Base-by-base conservation (phyloP, 2,113 vertebrate genomes). In the Uria lomvia region DNA sequence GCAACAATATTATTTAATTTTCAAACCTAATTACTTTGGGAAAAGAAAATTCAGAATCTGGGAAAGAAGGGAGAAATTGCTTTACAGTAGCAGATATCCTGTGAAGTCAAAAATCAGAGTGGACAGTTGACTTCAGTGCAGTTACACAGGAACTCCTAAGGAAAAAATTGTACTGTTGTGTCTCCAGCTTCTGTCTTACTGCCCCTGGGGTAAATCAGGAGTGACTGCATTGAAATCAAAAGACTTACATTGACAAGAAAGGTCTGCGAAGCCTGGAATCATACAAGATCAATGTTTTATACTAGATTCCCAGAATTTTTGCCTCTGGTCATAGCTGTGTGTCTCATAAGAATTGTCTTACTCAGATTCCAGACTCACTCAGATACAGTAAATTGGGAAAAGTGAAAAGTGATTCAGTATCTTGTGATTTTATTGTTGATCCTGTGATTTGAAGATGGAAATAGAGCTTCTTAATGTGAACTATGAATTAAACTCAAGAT, bases 1-100 rank as follows among this genome's bases (percentile, higher is more conserved):
- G 82, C 50, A 95, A 71, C 60, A 80, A 7, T 56, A 88, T 92
- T 95, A 95, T 97, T 97, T 97, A 90, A 98, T 97, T 97, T 97
- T 97, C 9, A 45, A 50, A 78, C 15, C 4, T 95, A 96, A 93
- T 91, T 96, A 62, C 82, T 87, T 74, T 67, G 58, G 36, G 70
- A 76, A 85, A 76, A 70, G 58, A 38, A 86, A 74, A 75, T 91
- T 76, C 71, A 82, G 49, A 90, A 81, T 49, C 83, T 90, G 22
- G 23, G 47, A 81, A 82, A 66, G 42, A 38, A 70, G 19, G 23
- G 30, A 67, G 88, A 66, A 15, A n/a, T 67, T 82, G 88, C 65
- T 94, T 63, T 73, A 88, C 34, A 93, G 36, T 53, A 47, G n/a
- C 42, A 93, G 40, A 19, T 52, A 65, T 3, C 47, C 56, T 52